These are phyloP conservation scores for Orius insidiosus DNA, from an alignment of 1,140 invertebrate species.

Conservation along the genomic window DNA sequence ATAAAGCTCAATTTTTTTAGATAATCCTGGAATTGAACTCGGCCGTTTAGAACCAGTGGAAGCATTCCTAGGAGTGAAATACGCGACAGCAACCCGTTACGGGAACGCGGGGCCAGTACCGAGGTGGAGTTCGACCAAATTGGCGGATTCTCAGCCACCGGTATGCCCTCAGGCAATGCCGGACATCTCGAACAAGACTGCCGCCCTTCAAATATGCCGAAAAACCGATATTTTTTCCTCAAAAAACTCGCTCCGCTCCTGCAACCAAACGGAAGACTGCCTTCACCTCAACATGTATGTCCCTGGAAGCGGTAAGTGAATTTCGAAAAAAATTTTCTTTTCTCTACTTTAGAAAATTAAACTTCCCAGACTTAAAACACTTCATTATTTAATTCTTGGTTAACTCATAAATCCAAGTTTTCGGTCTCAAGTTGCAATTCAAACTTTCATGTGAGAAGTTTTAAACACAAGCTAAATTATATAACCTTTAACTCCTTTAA, in stretches of 20 bases:
- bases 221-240: slow-evolving; percentile 45
- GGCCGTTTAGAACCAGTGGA: slow-evolving; percentile 60
- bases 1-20: slow-evolving; percentile 11
- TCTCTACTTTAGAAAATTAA: background rate
- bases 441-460: too few relatives aligned
- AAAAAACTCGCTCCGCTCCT: slow-evolving; percentile 44
- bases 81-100: slow-evolving; percentile 47
- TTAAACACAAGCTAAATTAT: too few relatives aligned
- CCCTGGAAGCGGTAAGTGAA: slow-evolving; percentile 58
- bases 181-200: slow-evolving; percentile 47
- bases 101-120: slow-evolving; percentile 42
- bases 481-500: too few relatives aligned
- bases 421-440: too few relatives aligned
- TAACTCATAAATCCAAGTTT: too few relatives aligned
- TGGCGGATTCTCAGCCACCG: slow-evolving; percentile 57
- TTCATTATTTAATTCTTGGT: too few relatives aligned
- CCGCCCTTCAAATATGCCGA: slow-evolving; percentile 49
- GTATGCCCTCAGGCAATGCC: slow-evolving; percentile 62
- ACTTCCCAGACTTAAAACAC: too few relatives aligned
- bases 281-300: slow-evolving; percentile 78
- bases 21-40: slow-evolving; percentile 56
- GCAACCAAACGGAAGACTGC: slow-evolving; percentile 78
- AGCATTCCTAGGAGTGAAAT: slow-evolving; percentile 65
- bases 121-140: slow-evolving; percentile 47
- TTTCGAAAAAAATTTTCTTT: too few relatives aligned